A percentile compares a stretch with the other conserved stretches of the same genome.
Conservation (phyloP, 1,140 invertebrate species). For the Callitettix versicolor region DNA sequence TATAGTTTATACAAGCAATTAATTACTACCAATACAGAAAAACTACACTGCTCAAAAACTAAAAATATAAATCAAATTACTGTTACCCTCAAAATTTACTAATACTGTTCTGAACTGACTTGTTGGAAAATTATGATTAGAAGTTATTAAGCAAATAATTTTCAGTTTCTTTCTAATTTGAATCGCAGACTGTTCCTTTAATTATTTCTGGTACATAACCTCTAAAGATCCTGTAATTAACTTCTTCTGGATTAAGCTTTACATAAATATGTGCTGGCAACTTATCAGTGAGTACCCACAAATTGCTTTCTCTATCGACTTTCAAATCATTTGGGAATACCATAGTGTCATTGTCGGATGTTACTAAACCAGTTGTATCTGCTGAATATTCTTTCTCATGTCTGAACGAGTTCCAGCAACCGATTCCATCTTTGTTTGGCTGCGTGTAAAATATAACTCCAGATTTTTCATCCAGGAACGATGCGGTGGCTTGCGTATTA, state of each 20-base stretch:
- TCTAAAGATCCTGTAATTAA: conserved; percentile 61
- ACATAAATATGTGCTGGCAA: conserved; percentile 59
- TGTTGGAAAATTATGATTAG: too few relatives aligned
- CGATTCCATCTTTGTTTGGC: conserved; percentile 61
- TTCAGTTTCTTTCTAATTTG: too few relatives aligned
- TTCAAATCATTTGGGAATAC: conserved; percentile 68
- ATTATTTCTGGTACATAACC: conserved; percentile 53
- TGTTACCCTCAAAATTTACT: too few relatives aligned
- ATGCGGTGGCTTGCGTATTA: conserved; percentile 60
- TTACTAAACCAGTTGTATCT: conserved; percentile 41
- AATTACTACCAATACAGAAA: too few relatives aligned
- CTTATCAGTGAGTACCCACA: conserved; percentile 64
- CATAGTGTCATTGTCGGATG: conserved; percentile 56
- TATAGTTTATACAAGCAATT: too few relatives aligned
- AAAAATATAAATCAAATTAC: too few relatives aligned
- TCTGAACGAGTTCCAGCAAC: conserved; percentile 60
- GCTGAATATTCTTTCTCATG: conserved; percentile 21
- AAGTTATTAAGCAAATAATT: too few relatives aligned
- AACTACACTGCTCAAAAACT: too few relatives aligned
- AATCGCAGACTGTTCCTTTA: conserved; percentile 50
- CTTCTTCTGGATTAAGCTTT: conserved; percentile 46
- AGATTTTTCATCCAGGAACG: conserved; percentile 56
- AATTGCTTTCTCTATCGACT: conserved; percentile 53
- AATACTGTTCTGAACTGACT: too few relatives aligned
- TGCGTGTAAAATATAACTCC: conserved; percentile 65